A percentile compares a stretch with the other conserved stretches of the same genome.
These are phyloP conservation scores for Microplitis deprimator DNA, from an alignment of 2,888 invertebrate genomes.

Conservation along the genomic window DNA sequence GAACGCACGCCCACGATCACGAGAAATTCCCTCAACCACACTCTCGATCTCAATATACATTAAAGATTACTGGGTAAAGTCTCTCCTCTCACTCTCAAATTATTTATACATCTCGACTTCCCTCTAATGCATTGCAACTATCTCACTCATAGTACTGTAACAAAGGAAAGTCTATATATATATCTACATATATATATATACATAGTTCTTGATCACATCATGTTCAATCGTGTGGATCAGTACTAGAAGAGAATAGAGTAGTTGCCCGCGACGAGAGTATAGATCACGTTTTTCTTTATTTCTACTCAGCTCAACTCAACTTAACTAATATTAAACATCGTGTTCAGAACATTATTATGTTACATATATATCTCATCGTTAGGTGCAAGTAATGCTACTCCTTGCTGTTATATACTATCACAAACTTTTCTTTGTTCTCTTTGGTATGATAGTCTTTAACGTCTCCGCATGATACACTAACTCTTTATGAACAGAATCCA, in stretches of 20 bases:
- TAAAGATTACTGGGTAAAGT: conserved; percentile 1
- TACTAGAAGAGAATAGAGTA: conserved; percentile 15
- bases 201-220: conserved; percentile 33
- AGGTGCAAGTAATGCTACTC: conserved; percentile 19
- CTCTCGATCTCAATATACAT: conserved; percentile 22
- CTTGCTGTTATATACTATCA: background rate
- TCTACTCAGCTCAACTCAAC: background rate
- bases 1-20: conserved; percentile 41
- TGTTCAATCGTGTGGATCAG: conserved; percentile 37
- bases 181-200: background rate
- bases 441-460: background rate
- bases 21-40: conserved; percentile 37
- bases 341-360: conserved; percentile 14
- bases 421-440: conserved; percentile 18
- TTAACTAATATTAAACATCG: background rate
- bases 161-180: conserved; percentile 23
- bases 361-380: conserved; percentile 21
- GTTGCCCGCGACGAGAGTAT: conserved; percentile 29
- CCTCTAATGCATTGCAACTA: background rate
- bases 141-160: conserved; percentile 4
- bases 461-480: background rate
- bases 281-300: conserved; percentile 35
- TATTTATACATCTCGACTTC: background rate
- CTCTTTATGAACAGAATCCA: background rate
- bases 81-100: background rate